Evolutionary conservation across 2,888 invertebrate genomes (phyloP).

Genomic region (Tipula lateralis): DNA sequence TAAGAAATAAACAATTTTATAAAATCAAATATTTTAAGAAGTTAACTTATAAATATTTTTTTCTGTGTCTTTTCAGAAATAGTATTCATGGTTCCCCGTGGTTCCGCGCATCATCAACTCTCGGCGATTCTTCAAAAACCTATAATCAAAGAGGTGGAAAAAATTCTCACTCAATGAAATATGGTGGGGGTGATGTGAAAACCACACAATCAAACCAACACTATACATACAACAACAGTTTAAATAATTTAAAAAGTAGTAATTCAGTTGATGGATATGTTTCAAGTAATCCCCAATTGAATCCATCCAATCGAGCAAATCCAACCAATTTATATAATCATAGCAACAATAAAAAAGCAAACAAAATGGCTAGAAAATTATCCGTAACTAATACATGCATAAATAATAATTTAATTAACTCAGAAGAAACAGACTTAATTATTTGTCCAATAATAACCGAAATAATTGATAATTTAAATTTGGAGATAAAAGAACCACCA

Average conservation of each 20-base stretch:
- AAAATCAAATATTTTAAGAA: no score
- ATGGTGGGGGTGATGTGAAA: background rate
- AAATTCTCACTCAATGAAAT: background rate
- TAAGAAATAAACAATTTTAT: no score
- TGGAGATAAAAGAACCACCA: background rate
- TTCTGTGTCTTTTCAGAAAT: background rate
- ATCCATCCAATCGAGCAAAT: background rate
- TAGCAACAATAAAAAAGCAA: background rate
- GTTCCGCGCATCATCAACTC: background rate
- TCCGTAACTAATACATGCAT: background rate
- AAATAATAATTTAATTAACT: background rate
- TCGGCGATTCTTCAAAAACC: background rate
- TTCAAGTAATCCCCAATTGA: background rate
- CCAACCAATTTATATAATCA: background rate
- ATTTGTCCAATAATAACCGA: background rate
- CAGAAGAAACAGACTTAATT: background rate
- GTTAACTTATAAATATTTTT: no score
- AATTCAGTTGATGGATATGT: background rate
- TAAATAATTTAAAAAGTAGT: background rate
- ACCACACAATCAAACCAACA: background rate
- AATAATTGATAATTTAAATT: conserved; percentile 19
- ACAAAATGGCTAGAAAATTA: background rate
- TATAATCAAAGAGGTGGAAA: background rate
- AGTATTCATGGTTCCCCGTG: background rate
- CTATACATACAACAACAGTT: background rate